A percentile compares a stretch with the other conserved stretches of the same genome.
Evolutionary conservation across 2,113 vertebrate species (phyloP).

Genomic region (Phalacrocorax brasilianus): DNA sequence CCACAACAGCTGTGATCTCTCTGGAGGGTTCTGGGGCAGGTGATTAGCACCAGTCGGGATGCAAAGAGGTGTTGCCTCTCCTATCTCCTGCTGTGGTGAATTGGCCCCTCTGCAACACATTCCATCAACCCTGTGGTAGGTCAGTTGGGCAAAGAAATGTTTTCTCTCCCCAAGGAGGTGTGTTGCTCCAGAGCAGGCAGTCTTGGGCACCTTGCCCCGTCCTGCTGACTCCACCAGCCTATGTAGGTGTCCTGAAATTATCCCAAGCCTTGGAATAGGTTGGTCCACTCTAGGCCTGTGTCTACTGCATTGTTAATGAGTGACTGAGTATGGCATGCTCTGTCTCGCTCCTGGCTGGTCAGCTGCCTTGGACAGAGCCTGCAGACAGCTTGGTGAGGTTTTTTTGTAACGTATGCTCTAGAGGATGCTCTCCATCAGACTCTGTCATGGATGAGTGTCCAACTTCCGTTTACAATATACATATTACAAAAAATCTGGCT

Average conservation of each 20-base stretch:
- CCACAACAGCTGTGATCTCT: background rate
- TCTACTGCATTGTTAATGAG: background rate
- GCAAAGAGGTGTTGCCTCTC: background rate
- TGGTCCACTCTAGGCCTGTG: background rate
- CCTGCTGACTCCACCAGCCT: background rate
- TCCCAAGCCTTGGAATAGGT: background rate
- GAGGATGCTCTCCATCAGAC: background rate
- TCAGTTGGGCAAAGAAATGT: background rate
- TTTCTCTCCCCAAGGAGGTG: background rate
- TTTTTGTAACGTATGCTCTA: background rate
- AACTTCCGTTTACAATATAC: background rate
- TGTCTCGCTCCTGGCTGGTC: background rate
- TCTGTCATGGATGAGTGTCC: background rate
- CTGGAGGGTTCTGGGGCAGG: background rate
- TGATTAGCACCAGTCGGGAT: background rate
- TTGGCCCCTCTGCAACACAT: background rate
- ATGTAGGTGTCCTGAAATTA: slow-evolving; percentile 1
- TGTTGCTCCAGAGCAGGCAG: background rate
- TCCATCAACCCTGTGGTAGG: background rate
- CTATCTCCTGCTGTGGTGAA: background rate
- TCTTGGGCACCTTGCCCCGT: background rate
- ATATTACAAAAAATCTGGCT: background rate
- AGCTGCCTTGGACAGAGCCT: background rate
- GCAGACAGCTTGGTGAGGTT: background rate
- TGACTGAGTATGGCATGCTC: slow-evolving; percentile 19